Evolutionary conservation across 2,113 vertebrate genomes (phyloP).

Genomic region (Microtus richardsoni): DNA sequence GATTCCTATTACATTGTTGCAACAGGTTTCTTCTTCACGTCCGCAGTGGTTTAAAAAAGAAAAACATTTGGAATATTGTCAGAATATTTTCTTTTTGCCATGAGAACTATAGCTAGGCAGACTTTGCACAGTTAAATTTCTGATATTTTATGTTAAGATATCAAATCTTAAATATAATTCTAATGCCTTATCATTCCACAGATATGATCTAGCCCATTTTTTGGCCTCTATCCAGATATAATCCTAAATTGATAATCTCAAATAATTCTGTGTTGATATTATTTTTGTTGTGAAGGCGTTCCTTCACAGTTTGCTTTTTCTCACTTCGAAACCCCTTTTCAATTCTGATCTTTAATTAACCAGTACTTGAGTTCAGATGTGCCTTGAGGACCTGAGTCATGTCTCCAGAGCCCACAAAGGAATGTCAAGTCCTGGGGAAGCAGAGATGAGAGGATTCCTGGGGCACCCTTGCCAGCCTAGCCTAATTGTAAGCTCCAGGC

Average conservation of each 20-base stretch:
- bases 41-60: background rate
- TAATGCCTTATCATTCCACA: background rate
- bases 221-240: background rate
- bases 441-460: background rate
- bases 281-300: constrained; percentile 19
- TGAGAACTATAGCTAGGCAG: background rate
- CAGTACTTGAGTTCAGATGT: constrained; percentile 6
- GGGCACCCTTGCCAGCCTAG: background rate
- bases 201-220: background rate
- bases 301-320: background rate
- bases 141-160: constrained; percentile 39
- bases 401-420: background rate
- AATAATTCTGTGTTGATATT: background rate
- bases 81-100: background rate
- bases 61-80: background rate
- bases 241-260: background rate
- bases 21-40: background rate
- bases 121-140: constrained; percentile 8
- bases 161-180: constrained; percentile 39
- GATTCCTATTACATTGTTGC: background rate
- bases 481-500: background rate
- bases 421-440: background rate
- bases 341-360: constrained; percentile 21
- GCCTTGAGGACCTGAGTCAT: background rate
- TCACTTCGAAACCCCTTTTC: constrained; percentile 24